Evolutionary conservation across 2,888 invertebrate genomes (phyloP).

Genomic region (Lasioglossum figueresi): DNA sequence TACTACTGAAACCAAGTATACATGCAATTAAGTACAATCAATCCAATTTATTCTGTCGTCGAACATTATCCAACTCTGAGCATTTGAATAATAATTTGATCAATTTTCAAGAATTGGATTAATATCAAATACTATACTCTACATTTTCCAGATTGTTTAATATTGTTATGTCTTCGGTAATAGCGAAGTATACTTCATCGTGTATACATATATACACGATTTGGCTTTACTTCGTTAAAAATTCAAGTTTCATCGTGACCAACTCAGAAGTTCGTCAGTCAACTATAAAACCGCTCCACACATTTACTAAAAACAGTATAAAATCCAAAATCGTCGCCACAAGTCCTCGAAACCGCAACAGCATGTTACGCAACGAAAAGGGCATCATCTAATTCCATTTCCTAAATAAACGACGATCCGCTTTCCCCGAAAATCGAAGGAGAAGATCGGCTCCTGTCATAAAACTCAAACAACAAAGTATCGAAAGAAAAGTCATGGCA

Average conservation of each 20-base stretch:
- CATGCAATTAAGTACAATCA: not conserved
- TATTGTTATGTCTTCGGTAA: not conserved
- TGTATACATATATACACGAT: not conserved
- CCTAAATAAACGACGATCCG: too few relatives aligned
- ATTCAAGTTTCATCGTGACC: not conserved
- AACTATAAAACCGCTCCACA: not conserved
- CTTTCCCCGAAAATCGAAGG: not conserved
- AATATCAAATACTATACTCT: not conserved
- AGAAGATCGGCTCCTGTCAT: not conserved
- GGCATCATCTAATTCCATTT: not conserved
- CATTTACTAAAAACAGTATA: not conserved
- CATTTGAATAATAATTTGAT: not conserved
- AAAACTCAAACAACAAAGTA: not conserved
- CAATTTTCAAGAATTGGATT: not conserved
- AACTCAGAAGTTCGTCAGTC: too few relatives aligned
- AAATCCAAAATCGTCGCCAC: not conserved
- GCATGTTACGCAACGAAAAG: not conserved
- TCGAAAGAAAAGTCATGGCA: not conserved
- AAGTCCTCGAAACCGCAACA: not conserved
- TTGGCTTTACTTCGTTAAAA: not conserved
- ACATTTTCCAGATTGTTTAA: not conserved
- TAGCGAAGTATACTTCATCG: too few relatives aligned
- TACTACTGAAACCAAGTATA: slow-evolving; percentile 2
- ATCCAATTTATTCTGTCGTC: not conserved
- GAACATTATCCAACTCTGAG: slow-evolving; percentile 12